Evolutionary conservation across 2,113 vertebrate genomes (phyloP).

Genomic region (Nothocercus julius): DNA sequence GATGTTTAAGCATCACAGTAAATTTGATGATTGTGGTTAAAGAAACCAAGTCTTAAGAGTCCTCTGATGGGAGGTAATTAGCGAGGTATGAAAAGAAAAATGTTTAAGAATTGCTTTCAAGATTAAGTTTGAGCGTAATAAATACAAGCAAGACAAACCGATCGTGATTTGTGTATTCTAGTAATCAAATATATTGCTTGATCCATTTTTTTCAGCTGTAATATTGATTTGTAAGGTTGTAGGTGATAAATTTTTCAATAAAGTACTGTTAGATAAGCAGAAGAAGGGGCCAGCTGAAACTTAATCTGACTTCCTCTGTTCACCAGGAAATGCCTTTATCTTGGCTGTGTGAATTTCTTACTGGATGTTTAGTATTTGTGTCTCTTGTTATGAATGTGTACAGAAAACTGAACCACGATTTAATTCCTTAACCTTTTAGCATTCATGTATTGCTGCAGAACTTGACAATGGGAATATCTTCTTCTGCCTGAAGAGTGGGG

Average conservation of each 20-base stretch:
- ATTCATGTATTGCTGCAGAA: not conserved
- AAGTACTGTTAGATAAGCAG: constrained; percentile 45
- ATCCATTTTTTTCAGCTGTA: not conserved
- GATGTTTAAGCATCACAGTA: not conserved
- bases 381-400: not conserved
- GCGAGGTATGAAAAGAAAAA: not conserved
- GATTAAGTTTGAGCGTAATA: not conserved
- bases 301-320: not conserved
- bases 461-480: not conserved
- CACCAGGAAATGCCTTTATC: constrained; percentile 16
- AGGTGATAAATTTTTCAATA: constrained; percentile 35
- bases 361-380: not conserved
- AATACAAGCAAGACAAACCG: not conserved
- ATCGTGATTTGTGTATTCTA: not conserved
- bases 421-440: not conserved
- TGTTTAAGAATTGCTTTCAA: not conserved
- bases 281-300: constrained; percentile 30
- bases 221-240: constrained; percentile 4
- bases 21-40: not conserved
- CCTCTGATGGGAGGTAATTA: not conserved
- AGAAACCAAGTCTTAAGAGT: not conserved
- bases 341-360: not conserved
- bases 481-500: not conserved
- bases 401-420: not conserved
- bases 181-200: not conserved